These are phyloP conservation scores for Crypturellus undulatus DNA, from an alignment of 2,113 vertebrate species.

Conservation along the genomic window DNA sequence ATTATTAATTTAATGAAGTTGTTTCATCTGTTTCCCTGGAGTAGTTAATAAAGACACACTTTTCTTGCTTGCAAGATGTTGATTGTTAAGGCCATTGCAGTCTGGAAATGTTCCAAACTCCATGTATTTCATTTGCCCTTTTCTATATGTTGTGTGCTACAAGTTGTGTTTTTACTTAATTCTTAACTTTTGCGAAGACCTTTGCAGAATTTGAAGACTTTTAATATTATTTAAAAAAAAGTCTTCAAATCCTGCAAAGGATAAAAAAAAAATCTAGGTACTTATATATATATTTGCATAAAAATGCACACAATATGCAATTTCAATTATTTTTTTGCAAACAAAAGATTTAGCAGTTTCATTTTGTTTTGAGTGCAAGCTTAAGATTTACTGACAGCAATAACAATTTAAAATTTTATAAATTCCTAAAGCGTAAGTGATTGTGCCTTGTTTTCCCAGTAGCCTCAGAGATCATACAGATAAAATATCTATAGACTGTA, in stretches of 20 bases:
- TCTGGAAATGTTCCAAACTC: conserved; percentile 29
- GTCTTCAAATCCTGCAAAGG: no score
- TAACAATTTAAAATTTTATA: not conserved
- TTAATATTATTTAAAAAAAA: no score
- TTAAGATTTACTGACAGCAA: not conserved
- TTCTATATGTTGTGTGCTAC: not conserved
- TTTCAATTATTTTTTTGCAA: not conserved
- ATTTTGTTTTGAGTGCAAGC: not conserved
- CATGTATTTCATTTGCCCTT: not conserved
- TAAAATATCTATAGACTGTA: not conserved
- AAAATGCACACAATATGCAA: not conserved
- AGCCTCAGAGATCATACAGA: not conserved
- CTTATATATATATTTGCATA: not conserved
- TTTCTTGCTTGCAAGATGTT: conserved; percentile 25
- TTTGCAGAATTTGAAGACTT: not conserved
- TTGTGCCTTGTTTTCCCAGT: not conserved
- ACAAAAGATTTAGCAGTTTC: not conserved
- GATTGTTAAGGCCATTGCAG: not conserved
- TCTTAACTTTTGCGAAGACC: not conserved
- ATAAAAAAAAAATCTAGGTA: not conserved
- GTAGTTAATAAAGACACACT: not conserved
- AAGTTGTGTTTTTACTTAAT: not conserved
- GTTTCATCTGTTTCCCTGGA: not conserved
- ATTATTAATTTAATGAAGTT: not conserved
- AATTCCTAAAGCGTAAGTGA: not conserved